Percentiles rank a stretch among this genome's conserved stretches.
Conservation (phyloP, 2,113 vertebrate species). For the Tachuris rubrigastra region DNA sequence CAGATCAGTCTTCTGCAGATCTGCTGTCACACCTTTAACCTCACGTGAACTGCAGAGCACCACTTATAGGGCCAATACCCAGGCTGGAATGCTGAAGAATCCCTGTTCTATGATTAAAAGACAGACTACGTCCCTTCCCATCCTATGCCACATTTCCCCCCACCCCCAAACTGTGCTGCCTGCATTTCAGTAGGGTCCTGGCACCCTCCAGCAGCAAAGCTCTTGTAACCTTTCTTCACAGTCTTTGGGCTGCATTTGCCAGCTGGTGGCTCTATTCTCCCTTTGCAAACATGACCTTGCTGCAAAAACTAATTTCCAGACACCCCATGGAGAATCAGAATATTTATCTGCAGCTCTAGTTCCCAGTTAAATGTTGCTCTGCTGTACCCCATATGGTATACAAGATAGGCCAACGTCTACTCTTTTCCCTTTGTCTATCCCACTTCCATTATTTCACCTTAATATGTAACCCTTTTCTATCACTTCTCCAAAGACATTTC, state of each 20-base stretch:
- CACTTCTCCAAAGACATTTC: background rate
- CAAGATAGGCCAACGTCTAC: background rate
- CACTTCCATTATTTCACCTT: background rate
- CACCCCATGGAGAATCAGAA: background rate
- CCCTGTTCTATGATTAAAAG: background rate
- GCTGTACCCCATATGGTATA: background rate
- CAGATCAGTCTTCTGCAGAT: background rate
- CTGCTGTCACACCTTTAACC: background rate
- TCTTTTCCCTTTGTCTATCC: background rate
- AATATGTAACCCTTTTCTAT: background rate
- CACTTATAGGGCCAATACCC: background rate
- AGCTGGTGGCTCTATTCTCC: constrained; percentile 7
- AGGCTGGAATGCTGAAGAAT: background rate
- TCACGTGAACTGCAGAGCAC: background rate
- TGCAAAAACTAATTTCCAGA: constrained; percentile 1
- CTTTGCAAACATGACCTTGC: constrained; percentile 1
- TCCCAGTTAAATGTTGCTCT: background rate
- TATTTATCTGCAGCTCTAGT: background rate
- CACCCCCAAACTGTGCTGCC: background rate
- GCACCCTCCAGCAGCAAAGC: background rate
- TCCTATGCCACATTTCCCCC: background rate
- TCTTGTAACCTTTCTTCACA: background rate
- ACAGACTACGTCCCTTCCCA: background rate
- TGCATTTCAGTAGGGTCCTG: background rate
- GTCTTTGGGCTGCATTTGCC: background rate